phyloP scores from a whole-genome alignment of 1,140 invertebrate species.

The Plutomurus gul region DNA sequence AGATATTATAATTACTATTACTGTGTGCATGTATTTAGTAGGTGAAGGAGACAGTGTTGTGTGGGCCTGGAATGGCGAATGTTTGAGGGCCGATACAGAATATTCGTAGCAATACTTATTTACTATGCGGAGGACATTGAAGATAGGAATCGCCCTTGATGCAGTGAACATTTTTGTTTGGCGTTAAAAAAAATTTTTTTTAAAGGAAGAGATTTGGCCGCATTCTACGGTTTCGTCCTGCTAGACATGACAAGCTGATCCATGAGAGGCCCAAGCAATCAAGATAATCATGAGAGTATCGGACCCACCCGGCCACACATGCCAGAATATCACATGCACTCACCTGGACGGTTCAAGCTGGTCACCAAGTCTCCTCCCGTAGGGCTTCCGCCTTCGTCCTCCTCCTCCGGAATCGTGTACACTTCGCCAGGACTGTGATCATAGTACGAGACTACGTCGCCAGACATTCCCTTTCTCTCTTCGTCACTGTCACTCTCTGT shows the following conservation, averaged over 20 bases:
- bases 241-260: conserved; percentile 43
- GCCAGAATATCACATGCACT: conserved; percentile 36
- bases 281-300: conserved; percentile 41
- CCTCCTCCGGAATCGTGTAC: conserved; percentile 64
- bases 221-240: conserved; percentile 46
- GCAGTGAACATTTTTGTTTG: background rate
- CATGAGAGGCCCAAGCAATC: conserved; percentile 51
- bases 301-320: conserved; percentile 40
- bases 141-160: conserved; percentile 45
- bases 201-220: background rate
- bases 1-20: too few species aligned
- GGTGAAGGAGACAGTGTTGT: too few species aligned
- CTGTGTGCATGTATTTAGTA: too few species aligned
- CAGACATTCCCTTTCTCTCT: conserved; percentile 30
- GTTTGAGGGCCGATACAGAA: too few species aligned
- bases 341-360: conserved; percentile 56
- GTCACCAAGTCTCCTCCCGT: conserved; percentile 61
- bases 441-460: conserved; percentile 55
- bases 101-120: too few species aligned
- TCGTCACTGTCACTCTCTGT: conserved; percentile 49
- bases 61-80: too few species aligned
- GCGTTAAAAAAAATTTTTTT: background rate
- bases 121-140: too few species aligned
- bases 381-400: conserved; percentile 62
- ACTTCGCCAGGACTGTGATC: conserved; percentile 63